Conservation (phyloP, 30 jellyfish, hydroid and myxozoan species). For the Aurelia aurita region DNA sequence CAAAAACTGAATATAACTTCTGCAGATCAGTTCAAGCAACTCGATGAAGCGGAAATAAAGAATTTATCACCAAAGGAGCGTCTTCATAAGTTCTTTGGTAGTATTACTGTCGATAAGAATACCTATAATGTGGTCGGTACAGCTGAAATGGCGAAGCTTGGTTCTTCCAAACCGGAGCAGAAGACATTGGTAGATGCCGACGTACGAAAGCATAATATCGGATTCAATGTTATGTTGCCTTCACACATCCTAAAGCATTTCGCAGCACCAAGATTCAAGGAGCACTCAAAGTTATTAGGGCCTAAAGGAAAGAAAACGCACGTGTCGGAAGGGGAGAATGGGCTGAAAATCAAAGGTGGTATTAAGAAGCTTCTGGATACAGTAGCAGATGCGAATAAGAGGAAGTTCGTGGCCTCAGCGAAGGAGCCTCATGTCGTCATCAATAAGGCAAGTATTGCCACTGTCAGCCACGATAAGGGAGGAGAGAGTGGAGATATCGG, state of each 20-base stretch:
- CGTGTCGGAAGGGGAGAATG: constrained; percentile 39
- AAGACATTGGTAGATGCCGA: constrained; percentile 67
- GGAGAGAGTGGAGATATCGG: constrained; percentile 97
- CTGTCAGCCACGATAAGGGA: constrained; percentile 18
- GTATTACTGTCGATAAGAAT: constrained; percentile 77
- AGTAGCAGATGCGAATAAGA: constrained; percentile 79
- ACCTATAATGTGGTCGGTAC: constrained; percentile 81
- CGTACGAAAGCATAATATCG: constrained; percentile 89
- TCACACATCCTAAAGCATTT: constrained; percentile 78
- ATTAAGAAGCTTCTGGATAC: constrained; percentile 77
- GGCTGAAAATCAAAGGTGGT: constrained; percentile 63
- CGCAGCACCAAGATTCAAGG: constrained; percentile 80
- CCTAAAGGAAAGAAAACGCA: constrained; percentile 65
- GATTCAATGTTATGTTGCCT: constrained; percentile 91
- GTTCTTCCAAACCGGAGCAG: constrained; percentile 16
- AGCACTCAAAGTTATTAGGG: constrained; percentile 58
- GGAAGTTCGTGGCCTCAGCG: constrained; percentile 65
- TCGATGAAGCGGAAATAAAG: constrained; percentile 70
- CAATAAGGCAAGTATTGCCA: constrained; percentile 75
- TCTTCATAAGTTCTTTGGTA: constrained; percentile 89
- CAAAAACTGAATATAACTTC: constrained; percentile 16
- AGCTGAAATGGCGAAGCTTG: constrained; percentile 73
- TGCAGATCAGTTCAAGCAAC: constrained; percentile 49
- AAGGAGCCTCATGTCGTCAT: constrained; percentile 67
- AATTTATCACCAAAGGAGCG: constrained; percentile 79